These are phyloP conservation scores for Aplodontia rufa DNA, from an alignment of 2,113 vertebrate species.

Conservation along the genomic window DNA sequence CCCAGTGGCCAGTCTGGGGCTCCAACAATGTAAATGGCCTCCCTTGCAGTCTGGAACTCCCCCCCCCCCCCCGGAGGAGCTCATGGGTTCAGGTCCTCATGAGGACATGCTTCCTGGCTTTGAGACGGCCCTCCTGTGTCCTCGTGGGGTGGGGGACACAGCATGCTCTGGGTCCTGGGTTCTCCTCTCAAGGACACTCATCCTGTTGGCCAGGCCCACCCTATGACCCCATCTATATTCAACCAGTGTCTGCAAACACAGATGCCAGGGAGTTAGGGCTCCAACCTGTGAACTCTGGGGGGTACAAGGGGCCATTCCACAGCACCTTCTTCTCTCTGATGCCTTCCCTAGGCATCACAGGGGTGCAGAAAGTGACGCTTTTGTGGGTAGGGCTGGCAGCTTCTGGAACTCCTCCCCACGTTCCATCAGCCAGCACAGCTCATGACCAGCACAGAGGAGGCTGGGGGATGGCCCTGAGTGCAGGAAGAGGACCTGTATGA, in stretches of 20 bases:
- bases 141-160: neutral
- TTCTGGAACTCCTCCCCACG: rapidly evolving
- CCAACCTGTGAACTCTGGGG: neutral
- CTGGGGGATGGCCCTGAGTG: neutral
- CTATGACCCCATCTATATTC: rapidly evolving
- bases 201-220: neutral
- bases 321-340: neutral
- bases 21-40: neutral
- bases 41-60: too few relatives aligned
- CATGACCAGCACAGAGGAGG: neutral
- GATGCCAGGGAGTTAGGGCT: neutral
- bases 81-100: rapidly evolving
- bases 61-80: rapidly evolving
- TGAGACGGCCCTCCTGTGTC: neutral
- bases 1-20: too few relatives aligned
- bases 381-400: neutral
- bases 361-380: too few relatives aligned
- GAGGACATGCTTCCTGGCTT: neutral
- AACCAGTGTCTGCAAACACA: neutral
- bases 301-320: neutral
- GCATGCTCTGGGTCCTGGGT: too few relatives aligned
- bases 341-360: neutral
- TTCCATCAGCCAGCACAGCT: too few relatives aligned
- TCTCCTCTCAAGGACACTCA: neutral
- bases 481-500: too few relatives aligned